phyloP scores from a whole-genome alignment of 2,888 invertebrate species.

The Tenthredo notha region DNA sequence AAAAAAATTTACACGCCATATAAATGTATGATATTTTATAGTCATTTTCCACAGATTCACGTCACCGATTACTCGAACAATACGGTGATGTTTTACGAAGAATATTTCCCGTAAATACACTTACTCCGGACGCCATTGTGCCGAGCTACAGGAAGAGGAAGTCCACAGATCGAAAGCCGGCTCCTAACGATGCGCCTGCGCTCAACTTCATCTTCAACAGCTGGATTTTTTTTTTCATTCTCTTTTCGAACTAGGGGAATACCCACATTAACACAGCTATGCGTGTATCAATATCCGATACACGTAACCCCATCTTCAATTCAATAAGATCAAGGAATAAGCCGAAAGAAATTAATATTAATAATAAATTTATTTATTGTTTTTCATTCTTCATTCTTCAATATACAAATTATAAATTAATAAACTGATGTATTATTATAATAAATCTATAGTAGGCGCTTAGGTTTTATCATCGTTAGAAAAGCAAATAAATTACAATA shows the following conservation, averaged over 20 bases:
- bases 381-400: conserved; percentile 9
- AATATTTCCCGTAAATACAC: conserved; percentile 72
- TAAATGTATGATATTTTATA: conserved; percentile 52
- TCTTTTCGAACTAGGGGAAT: conserved; percentile 17
- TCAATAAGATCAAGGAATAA: neutral
- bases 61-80: conserved; percentile 45
- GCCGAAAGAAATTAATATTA: neutral
- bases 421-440: conserved; percentile 12
- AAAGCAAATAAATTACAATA: neutral
- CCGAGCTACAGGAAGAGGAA: conserved; percentile 76
- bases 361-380: conserved; percentile 22
- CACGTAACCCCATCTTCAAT: neutral
- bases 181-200: conserved; percentile 54
- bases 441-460: neutral
- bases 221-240: conserved; percentile 35
- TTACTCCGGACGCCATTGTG: conserved; percentile 81
- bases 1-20: conserved; percentile 75
- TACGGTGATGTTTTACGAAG: conserved; percentile 72
- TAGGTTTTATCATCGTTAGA: neutral
- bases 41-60: conserved; percentile 49
- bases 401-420: conserved; percentile 33
- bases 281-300: neutral
- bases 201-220: conserved; percentile 13
- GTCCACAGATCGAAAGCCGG: conserved; percentile 72
- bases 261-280: neutral